These are phyloP conservation scores for Orchestia grillus DNA, from an alignment of 1,140 invertebrate species.

Conservation along the genomic window DNA sequence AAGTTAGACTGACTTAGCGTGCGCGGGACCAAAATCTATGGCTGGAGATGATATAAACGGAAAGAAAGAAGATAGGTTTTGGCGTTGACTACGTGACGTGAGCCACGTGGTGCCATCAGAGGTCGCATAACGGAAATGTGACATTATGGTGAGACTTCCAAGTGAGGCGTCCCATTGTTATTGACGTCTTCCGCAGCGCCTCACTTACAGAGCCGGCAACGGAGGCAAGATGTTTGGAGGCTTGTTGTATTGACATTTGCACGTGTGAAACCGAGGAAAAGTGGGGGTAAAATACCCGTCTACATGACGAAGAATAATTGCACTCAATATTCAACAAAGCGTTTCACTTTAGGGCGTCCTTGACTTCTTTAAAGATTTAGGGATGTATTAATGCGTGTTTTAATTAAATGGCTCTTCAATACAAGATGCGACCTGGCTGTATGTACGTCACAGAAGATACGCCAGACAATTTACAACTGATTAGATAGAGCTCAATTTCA, in stretches of 20 bases:
- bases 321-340: background rate
- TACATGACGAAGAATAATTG: background rate
- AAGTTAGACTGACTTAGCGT: background rate
- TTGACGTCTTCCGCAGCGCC: background rate
- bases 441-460: too few relatives aligned
- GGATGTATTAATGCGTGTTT: background rate
- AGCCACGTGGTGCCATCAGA: background rate
- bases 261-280: background rate
- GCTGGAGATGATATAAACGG: background rate
- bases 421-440: background rate
- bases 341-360: background rate
- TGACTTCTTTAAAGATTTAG: background rate
- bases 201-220: background rate
- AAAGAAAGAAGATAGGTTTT: background rate
- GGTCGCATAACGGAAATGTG: constrained; percentile 6
- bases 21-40: background rate
- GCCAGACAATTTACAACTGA: too few relatives aligned
- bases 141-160: background rate
- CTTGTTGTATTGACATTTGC: background rate
- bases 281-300: background rate
- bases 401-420: background rate
- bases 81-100: background rate
- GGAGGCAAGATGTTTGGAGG: background rate
- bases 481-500: too few relatives aligned
- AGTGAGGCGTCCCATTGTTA: background rate